These are phyloP conservation scores for Nasonia oneida DNA, from an alignment of 2,888 invertebrate genomes.

Conservation along the genomic window DNA sequence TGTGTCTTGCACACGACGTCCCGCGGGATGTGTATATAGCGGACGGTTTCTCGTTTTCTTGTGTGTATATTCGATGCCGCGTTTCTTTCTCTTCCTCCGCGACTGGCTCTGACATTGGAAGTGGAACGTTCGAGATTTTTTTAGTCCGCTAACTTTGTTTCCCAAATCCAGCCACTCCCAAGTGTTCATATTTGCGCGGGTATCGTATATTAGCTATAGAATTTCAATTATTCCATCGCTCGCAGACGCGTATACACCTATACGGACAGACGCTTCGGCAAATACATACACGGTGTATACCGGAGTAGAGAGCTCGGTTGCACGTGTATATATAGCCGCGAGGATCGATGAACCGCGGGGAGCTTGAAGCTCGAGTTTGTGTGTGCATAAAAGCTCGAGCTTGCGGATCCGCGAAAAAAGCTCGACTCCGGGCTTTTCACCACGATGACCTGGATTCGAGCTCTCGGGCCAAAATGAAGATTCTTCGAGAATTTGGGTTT, in stretches of 20 bases:
- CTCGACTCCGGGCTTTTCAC: not conserved
- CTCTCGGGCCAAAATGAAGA: not conserved
- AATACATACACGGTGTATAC: not conserved
- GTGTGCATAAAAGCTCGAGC: not conserved
- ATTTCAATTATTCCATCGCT: slow-evolving; percentile 25
- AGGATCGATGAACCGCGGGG: not conserved
- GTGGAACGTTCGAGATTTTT: not conserved
- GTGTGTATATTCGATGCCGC: not conserved
- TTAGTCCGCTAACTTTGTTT: too few relatives aligned
- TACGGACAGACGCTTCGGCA: not conserved
- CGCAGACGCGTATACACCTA: not conserved
- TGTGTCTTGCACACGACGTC: not conserved
- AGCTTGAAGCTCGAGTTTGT: not conserved
- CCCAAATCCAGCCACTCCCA: not conserved
- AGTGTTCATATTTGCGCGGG: not conserved
- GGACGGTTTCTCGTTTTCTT: not conserved
- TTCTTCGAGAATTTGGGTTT: not conserved
- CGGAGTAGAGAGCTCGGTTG: not conserved
- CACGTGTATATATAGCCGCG: not conserved
- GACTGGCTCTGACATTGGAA: not conserved
- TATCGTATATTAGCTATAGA: not conserved
- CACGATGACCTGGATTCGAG: not conserved
- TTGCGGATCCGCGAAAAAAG: not conserved
- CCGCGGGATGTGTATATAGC: not conserved
- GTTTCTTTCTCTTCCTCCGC: not conserved